phyloP scores from a whole-genome alignment of 2,113 vertebrate genomes.

The Genyomyrus donnyi region DNA sequence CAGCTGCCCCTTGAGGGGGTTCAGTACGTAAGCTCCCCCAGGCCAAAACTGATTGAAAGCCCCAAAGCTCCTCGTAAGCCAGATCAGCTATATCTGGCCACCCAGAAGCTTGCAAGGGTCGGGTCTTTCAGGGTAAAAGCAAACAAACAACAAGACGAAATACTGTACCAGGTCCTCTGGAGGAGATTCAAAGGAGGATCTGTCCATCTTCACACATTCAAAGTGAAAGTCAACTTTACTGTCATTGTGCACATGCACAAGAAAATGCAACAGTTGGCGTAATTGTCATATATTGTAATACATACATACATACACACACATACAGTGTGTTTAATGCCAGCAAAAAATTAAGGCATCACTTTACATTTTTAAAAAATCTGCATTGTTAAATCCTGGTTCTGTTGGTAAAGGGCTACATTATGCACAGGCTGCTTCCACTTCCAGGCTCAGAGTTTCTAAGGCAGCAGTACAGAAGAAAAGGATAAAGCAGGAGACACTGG shows the following conservation, averaged over 20 bases:
- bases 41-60: not conserved
- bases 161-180: not conserved
- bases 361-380: too few species aligned
- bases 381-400: not conserved
- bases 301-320: not conserved
- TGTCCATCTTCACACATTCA: not conserved
- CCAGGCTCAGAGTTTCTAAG: not conserved
- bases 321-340: not conserved
- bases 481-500: not conserved
- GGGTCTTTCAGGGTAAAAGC: not conserved
- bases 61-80: not conserved
- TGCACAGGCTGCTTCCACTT: not conserved
- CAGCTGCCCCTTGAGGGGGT: not conserved
- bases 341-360: too few species aligned
- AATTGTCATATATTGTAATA: not conserved
- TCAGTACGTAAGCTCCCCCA: not conserved
- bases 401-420: not conserved
- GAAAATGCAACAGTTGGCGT: not conserved
- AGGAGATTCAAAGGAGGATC: not conserved
- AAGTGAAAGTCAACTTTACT: not conserved
- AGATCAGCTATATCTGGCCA: not conserved
- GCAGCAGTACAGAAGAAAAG: not conserved
- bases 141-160: not conserved
- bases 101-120: not conserved
- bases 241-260: not conserved